Conservation (phyloP, 2,888 invertebrate species). For the Suillia variegata region DNA sequence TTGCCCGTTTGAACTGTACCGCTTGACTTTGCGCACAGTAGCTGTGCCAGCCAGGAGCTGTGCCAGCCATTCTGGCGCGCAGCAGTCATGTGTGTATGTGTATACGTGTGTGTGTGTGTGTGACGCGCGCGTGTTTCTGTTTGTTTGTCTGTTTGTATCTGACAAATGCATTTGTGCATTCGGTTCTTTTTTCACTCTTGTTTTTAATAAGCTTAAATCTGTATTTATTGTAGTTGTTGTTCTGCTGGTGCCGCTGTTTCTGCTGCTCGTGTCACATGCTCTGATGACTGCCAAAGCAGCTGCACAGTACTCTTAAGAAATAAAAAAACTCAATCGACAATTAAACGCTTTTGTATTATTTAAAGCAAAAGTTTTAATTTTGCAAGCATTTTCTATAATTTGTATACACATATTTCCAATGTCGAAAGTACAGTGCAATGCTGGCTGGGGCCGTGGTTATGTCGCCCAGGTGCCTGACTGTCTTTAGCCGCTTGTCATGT, state of each 20-base stretch:
- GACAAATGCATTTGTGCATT: neutral
- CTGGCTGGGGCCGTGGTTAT: neutral
- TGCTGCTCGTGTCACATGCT: neutral
- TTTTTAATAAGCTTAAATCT: slow-evolving; percentile 40
- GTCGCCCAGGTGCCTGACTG: neutral
- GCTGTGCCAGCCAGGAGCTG: neutral
- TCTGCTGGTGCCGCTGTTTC: neutral
- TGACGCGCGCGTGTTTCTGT: too few relatives aligned
- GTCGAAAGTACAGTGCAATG: neutral
- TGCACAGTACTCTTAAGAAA: too few relatives aligned
- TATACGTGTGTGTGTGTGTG: neutral
- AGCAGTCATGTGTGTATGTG: neutral
- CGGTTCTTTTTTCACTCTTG: slow-evolving; percentile 11
- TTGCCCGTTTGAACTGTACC: too few relatives aligned
- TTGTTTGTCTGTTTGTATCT: too few relatives aligned
- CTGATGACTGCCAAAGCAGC: neutral
- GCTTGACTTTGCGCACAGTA: neutral
- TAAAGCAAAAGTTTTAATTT: too few relatives aligned
- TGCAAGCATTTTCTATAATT: too few relatives aligned
- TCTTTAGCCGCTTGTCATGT: slow-evolving; percentile 11
- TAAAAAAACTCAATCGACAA: too few relatives aligned
- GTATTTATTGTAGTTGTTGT: slow-evolving; percentile 29
- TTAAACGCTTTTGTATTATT: too few relatives aligned
- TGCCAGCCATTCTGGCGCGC: slow-evolving; percentile 9
- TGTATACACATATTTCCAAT: too few relatives aligned